Percentiles rank a stretch among this genome's conserved stretches.
Evolutionary conservation across 2,888 invertebrate species (phyloP).

Genomic region (Drosophila ustulata): DNA sequence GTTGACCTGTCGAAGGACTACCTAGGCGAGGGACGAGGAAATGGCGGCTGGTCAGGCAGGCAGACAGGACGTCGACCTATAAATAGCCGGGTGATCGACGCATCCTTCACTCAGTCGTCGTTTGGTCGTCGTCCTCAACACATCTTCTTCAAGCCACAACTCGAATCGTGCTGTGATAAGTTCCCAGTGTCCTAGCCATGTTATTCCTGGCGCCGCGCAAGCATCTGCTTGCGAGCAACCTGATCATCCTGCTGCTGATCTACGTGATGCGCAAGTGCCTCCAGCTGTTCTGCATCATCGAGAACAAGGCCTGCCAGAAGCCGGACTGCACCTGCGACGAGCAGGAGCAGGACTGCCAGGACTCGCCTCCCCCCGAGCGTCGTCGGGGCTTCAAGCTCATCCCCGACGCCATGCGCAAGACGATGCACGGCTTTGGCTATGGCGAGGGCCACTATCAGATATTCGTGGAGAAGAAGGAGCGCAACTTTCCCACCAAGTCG

Average conservation of each 20-base stretch:
- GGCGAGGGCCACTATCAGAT: constrained; percentile 82
- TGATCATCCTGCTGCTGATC: constrained; percentile 74
- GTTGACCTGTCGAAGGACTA: constrained; percentile 15
- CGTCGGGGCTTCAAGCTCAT: constrained; percentile 67
- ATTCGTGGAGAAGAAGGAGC: constrained; percentile 81
- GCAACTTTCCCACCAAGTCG: constrained; percentile 73
- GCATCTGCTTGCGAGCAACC: constrained; percentile 75
- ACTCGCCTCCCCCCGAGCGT: constrained; percentile 44
- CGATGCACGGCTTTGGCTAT: constrained; percentile 76
- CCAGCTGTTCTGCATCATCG: constrained; percentile 76
- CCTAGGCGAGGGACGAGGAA: constrained; percentile 15
- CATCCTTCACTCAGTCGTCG: constrained; percentile 61
- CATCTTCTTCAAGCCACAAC: neutral
- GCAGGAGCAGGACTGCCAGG: constrained; percentile 20
- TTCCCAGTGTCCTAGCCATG: constrained; percentile 53
- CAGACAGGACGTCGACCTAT: constrained; percentile 18
- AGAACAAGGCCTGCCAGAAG: constrained; percentile 62
- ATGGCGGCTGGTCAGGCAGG: constrained; percentile 10
- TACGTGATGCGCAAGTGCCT: constrained; percentile 74
- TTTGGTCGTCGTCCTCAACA: constrained; percentile 29
- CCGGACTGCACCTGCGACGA: constrained; percentile 47
- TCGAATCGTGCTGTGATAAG: constrained; percentile 46
- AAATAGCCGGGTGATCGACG: constrained; percentile 23
- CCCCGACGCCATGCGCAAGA: constrained; percentile 71
- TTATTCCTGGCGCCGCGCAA: constrained; percentile 75